Conservation (phyloP, 2,113 vertebrate species). For the Illadopsis cleaveri region DNA sequence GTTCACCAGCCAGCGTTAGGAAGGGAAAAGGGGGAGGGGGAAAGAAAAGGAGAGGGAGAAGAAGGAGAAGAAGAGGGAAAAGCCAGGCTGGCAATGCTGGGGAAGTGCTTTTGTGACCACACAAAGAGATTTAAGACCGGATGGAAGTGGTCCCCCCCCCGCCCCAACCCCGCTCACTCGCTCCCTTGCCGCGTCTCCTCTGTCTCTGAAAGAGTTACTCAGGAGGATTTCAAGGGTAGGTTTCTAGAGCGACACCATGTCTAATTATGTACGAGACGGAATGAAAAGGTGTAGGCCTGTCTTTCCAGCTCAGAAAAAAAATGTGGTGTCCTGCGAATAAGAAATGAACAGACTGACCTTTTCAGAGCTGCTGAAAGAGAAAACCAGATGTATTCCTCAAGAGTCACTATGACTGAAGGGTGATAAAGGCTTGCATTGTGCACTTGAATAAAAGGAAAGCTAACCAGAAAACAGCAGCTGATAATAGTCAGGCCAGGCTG, state of each 20-base stretch:
- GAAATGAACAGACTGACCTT: constrained; percentile 86
- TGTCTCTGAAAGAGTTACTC: constrained; percentile 65
- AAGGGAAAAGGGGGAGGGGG: neutral
- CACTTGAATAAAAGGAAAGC: constrained; percentile 82
- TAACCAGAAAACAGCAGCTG: constrained; percentile 86
- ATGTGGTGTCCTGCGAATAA: constrained; percentile 78
- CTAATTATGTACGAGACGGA: constrained; percentile 77
- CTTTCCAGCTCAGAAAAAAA: constrained; percentile 78
- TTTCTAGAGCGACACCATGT: constrained; percentile 77
- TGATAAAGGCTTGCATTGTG: constrained; percentile 83
- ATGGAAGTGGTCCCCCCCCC: constrained; percentile 42
- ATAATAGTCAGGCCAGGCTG: constrained; percentile 83
- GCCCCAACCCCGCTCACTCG: neutral
- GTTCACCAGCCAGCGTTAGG: neutral
- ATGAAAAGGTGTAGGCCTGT: constrained; percentile 82
- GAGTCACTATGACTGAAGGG: constrained; percentile 85
- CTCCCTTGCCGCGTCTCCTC: neutral
- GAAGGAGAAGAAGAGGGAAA: constrained; percentile 22
- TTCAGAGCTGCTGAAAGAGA: constrained; percentile 84
- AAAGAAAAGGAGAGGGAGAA: neutral
- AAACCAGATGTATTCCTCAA: constrained; percentile 87
- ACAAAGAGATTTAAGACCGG: constrained; percentile 54
- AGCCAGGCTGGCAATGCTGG: neutral
- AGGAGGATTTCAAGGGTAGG: constrained; percentile 68
- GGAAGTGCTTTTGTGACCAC: constrained; percentile 57